These are phyloP conservation scores for Bhutanitis thaidina DNA, from an alignment of 2,888 invertebrate species.

Conservation along the genomic window DNA sequence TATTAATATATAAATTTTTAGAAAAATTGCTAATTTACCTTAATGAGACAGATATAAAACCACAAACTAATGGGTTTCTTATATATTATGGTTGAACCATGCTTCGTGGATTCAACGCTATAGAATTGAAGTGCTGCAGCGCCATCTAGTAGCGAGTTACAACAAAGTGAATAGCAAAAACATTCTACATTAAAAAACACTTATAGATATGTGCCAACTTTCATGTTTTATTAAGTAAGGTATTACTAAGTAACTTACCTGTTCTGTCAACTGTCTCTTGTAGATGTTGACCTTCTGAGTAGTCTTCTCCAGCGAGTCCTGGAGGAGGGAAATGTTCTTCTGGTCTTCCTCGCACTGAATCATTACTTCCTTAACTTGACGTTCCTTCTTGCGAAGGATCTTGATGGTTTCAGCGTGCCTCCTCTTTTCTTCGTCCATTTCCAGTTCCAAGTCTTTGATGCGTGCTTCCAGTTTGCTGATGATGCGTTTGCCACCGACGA, in stretches of 20 bases:
- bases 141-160: no score
- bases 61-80: no score
- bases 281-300: slow-evolving; percentile 93
- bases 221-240: no score
- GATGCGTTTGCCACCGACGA: slow-evolving; percentile 97
- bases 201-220: no score
- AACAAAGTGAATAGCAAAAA: no score
- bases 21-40: no score
- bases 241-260: slow-evolving; percentile 84
- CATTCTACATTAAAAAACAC: no score
- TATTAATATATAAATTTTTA: no score
- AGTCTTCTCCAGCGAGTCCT: slow-evolving; percentile 93
- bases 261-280: slow-evolving; percentile 97
- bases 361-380: slow-evolving; percentile 96
- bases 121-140: no score
- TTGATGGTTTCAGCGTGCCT: slow-evolving; percentile 98
- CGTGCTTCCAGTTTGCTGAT: slow-evolving; percentile 98
- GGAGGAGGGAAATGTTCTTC: slow-evolving; percentile 95
- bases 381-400: slow-evolving; percentile 98
- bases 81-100: no score
- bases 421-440: slow-evolving; percentile 97
- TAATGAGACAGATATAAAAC: no score
- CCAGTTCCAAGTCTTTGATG: slow-evolving; percentile 96
- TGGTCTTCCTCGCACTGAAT: slow-evolving; percentile 98
- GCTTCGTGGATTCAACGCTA: no score